Evolutionary conservation across 2,888 invertebrate genomes (phyloP).

Genomic region (Cheilosia impressa): DNA sequence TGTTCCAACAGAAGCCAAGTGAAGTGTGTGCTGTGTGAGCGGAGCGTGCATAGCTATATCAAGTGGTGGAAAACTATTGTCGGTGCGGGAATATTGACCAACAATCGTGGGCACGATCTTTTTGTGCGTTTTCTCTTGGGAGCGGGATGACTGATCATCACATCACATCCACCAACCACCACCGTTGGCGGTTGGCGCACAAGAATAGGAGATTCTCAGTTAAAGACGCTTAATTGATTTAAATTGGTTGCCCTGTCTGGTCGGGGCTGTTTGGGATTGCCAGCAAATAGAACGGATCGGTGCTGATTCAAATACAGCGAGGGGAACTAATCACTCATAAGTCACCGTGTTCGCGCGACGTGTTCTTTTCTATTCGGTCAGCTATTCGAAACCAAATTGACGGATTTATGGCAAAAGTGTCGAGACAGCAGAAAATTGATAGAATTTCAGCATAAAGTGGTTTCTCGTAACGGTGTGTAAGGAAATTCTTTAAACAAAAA

Average conservation of each 20-base stretch:
- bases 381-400: slow-evolving; percentile 16
- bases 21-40: background rate
- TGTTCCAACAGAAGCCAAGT: slow-evolving; percentile 20
- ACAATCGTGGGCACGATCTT: slow-evolving; percentile 42
- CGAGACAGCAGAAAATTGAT: slow-evolving; percentile 10
- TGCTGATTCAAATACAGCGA: slow-evolving; percentile 16
- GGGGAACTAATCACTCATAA: slow-evolving; percentile 38
- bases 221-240: slow-evolving; percentile 72
- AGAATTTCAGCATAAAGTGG: slow-evolving; percentile 2
- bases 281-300: slow-evolving; percentile 55
- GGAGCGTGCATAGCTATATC: slow-evolving; percentile 33
- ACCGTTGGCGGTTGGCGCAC: background rate
- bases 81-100: slow-evolving; percentile 19
- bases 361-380: background rate
- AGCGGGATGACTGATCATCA: background rate
- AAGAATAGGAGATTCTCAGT: slow-evolving; percentile 39
- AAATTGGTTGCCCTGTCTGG: slow-evolving; percentile 57
- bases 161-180: background rate
- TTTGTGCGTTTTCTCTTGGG: slow-evolving; percentile 33
- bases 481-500: background rate
- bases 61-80: slow-evolving; percentile 44
- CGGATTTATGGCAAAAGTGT: slow-evolving; percentile 25
- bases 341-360: slow-evolving; percentile 26
- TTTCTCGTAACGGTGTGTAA: slow-evolving; percentile 7
- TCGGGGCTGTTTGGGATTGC: slow-evolving; percentile 45